Base-by-base conservation (phyloP, 2,113 vertebrate genomes). In the Cyprinodon tularosa region DNA sequence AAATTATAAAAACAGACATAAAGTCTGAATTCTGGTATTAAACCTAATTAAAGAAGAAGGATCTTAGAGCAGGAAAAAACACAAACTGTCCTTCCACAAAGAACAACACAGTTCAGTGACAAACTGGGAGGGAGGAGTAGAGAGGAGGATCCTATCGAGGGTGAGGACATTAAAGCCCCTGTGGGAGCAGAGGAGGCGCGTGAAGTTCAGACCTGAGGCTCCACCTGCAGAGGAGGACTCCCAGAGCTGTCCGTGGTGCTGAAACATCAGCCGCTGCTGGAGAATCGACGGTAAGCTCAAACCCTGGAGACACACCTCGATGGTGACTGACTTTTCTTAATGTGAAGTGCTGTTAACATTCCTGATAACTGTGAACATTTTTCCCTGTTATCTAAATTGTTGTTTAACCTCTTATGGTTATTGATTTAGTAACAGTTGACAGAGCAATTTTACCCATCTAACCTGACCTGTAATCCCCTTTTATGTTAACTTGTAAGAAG, bases 241-340 rank as follows among this genome's bases (percentile, higher is more conserved):
- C 44, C 8, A 29, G 76, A 84, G 76, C 89, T 84, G 74, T 88
- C 86, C 40, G 11, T 3, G 62, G 85, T 89, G 77, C 86, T 86
- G 84, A 87, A 81, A 71, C 59, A 17, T 77, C 65, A 39, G 6
- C 71, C 2, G 40, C 79, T 47, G 57, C 71, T 60, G 60, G 63
- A 36, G 20, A 53, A 62, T 76, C 77, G 70, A 4, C 15, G 4
- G 12, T 7, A n/a, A 20, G 13, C n/a, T 37, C 44, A 36, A 22
- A 72, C 45, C n/a, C 12, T 70, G 36, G 3, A 4, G 10, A 5
- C 38, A 47, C 53, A 53, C 3, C 10, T 66, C 15, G 1, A 14
- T 12, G 13, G 2, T 12, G 66, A 1, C 1, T 29, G 4, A 60
- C 47, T 8, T 66, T 61, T 44, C 63, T 20, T 13, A 53, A 20